These are phyloP conservation scores for Pseudomyrmex pallidus DNA, from an alignment of 1,140 invertebrate genomes.

Conservation along the genomic window DNA sequence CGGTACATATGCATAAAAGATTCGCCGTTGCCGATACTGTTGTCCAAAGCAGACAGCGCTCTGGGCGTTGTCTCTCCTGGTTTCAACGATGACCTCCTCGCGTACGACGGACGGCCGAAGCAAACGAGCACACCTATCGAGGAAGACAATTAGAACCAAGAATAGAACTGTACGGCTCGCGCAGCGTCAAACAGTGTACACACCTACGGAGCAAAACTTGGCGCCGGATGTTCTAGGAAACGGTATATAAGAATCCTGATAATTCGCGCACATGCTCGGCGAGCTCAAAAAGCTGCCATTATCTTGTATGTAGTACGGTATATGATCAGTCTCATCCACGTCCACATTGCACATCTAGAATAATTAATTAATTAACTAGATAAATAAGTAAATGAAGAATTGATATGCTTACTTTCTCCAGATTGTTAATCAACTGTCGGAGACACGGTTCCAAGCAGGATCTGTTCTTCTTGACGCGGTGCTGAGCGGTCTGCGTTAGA, in stretches of 20 bases:
- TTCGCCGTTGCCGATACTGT: constrained; percentile 79
- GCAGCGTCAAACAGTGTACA: constrained; percentile 61
- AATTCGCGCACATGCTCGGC: constrained; percentile 80
- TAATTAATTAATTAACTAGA: constrained; percentile 11
- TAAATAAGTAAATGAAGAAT: not conserved
- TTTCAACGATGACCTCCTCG: constrained; percentile 89
- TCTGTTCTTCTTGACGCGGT: constrained; percentile 91
- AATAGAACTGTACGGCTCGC: not conserved
- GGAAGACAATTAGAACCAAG: not conserved
- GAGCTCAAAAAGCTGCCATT: constrained; percentile 82
- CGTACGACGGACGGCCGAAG: constrained; percentile 92
- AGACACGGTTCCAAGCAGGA: constrained; percentile 93
- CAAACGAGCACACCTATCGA: constrained; percentile 90
- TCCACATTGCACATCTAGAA: constrained; percentile 82
- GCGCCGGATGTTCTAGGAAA: constrained; percentile 97
- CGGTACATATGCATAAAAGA: constrained; percentile 84
- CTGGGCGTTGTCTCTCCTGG: constrained; percentile 90
- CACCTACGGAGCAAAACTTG: constrained; percentile 94
- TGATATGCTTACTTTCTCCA: constrained; percentile 86
- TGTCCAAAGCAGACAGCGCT: constrained; percentile 91
- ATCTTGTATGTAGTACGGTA: constrained; percentile 81
- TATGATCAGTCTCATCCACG: constrained; percentile 81
- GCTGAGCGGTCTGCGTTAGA: constrained; percentile 90
- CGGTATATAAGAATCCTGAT: constrained; percentile 94
- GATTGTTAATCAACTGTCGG: constrained; percentile 89